Conservation (phyloP, 1,140 invertebrate genomes). For the Heterodera schachtii region DNA sequence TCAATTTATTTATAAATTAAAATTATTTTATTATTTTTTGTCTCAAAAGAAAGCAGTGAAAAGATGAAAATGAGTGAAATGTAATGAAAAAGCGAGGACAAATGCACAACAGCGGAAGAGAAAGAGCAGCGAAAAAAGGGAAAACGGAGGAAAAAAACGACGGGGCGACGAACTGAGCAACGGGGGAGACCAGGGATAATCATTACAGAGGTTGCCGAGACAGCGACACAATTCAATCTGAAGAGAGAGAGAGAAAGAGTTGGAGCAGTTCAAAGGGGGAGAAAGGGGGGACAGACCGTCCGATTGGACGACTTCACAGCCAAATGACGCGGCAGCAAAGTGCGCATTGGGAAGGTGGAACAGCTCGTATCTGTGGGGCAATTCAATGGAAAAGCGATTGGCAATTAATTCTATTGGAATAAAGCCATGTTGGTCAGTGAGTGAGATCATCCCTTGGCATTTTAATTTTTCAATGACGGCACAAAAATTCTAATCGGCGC, state of each 20-base stretch:
- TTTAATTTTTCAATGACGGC: no score
- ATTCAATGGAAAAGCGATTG: not conserved
- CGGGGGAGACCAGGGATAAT: constrained; percentile 3
- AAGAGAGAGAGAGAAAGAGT: no score
- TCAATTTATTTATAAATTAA: not conserved
- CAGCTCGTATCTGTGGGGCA: constrained; percentile 48
- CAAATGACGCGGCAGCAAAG: constrained; percentile 46
- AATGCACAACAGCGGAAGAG: not conserved
- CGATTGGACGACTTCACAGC: constrained; percentile 50
- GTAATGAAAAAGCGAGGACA: not conserved
- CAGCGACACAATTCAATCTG: constrained; percentile 49
- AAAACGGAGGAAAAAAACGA: not conserved
- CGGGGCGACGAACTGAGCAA: not conserved
- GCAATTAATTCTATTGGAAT: no score
- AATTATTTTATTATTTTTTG: not conserved
- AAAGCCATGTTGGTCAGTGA: no score
- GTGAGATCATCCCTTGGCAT: no score
- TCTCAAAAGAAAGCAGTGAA: not conserved
- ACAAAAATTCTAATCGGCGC: no score
- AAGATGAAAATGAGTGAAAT: not conserved
- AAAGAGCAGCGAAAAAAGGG: not conserved
- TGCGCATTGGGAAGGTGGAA: constrained; percentile 40
- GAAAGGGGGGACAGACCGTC: constrained; percentile 6
- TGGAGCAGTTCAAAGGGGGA: no score
- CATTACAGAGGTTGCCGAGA: constrained; percentile 55